A percentile compares a stretch with the other conserved stretches of the same genome.
Conservation (phyloP, 2,888 invertebrate genomes). For the Myopa testacea region DNA sequence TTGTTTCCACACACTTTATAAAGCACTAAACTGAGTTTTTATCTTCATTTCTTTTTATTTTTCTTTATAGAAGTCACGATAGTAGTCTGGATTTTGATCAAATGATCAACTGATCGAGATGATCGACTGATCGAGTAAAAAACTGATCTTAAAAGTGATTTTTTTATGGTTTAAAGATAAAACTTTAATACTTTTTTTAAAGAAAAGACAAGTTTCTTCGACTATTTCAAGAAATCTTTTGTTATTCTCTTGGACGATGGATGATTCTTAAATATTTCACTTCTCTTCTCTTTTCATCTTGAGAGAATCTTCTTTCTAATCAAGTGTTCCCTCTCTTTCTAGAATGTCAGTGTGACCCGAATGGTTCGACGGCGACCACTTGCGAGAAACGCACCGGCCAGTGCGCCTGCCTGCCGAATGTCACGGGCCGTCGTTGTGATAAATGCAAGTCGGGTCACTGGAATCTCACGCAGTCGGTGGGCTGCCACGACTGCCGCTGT, state of each 20-base stretch:
- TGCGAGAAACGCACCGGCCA: slow-evolving; percentile 85
- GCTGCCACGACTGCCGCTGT: slow-evolving; percentile 88
- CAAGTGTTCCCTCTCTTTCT: background rate
- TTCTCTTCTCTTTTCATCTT: background rate
- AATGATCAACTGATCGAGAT: too few relatives aligned
- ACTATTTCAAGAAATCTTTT: background rate
- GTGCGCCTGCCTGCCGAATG: slow-evolving; percentile 80
- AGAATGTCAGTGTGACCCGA: slow-evolving; percentile 85
- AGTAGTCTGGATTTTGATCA: too few relatives aligned
- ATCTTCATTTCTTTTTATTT: too few relatives aligned
- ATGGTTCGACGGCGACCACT: slow-evolving; percentile 77
- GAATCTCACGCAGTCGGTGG: slow-evolving; percentile 78
- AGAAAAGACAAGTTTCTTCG: too few relatives aligned
- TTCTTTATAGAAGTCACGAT: too few relatives aligned
- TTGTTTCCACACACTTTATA: too few relatives aligned
- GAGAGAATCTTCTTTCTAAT: background rate
- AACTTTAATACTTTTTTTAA: too few relatives aligned
- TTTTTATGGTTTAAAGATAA: too few relatives aligned
- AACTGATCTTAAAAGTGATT: too few relatives aligned
- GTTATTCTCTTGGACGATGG: background rate
- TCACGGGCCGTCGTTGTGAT: slow-evolving; percentile 80
- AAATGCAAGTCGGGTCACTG: slow-evolving; percentile 83
- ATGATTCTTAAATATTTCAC: background rate
- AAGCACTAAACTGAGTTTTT: too few relatives aligned
- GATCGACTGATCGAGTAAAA: too few relatives aligned